Conservation (phyloP, 2,888 invertebrate species). For the Tanaodytes sp. region DNA sequence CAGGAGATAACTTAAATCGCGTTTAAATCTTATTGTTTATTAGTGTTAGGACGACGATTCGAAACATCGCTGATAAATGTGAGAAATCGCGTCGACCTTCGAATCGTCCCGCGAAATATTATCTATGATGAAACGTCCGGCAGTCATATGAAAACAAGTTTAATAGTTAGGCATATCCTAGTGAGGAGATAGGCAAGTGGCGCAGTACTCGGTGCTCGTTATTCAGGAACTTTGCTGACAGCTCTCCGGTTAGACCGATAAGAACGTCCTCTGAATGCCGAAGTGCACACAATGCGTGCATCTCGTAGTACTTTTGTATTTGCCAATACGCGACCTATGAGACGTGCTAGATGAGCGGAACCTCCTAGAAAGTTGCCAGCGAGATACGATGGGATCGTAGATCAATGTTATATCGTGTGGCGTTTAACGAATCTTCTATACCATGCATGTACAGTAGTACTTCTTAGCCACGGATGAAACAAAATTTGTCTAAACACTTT, state of each 20-base stretch:
- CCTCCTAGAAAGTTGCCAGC: constrained; percentile 47
- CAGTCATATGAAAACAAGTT: constrained; percentile 64
- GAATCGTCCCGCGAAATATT: constrained; percentile 64
- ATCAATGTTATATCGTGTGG: constrained; percentile 47
- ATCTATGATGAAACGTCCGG: constrained; percentile 70
- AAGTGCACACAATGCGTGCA: constrained; percentile 67
- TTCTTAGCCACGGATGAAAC: no score
- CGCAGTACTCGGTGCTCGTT: constrained; percentile 62
- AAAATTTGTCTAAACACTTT: no score
- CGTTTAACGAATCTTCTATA: no score
- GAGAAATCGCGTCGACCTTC: constrained; percentile 55
- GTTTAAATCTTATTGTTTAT: no score
- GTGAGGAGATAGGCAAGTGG: constrained; percentile 67
- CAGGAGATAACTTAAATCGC: no score
- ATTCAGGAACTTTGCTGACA: constrained; percentile 74
- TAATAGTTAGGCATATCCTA: constrained; percentile 71
- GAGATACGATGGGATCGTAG: constrained; percentile 40
- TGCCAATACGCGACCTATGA: constrained; percentile 48
- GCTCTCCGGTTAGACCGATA: constrained; percentile 73
- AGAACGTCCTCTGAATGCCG: constrained; percentile 72
- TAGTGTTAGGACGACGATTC: no score
- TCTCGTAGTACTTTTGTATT: constrained; percentile 51
- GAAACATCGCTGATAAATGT: constrained; percentile 12
- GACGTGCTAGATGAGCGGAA: constrained; percentile 43
- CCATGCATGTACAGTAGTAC: no score